Base-by-base conservation (phyloP, 2,113 vertebrate species). In the Amia ocellicauda region DNA sequence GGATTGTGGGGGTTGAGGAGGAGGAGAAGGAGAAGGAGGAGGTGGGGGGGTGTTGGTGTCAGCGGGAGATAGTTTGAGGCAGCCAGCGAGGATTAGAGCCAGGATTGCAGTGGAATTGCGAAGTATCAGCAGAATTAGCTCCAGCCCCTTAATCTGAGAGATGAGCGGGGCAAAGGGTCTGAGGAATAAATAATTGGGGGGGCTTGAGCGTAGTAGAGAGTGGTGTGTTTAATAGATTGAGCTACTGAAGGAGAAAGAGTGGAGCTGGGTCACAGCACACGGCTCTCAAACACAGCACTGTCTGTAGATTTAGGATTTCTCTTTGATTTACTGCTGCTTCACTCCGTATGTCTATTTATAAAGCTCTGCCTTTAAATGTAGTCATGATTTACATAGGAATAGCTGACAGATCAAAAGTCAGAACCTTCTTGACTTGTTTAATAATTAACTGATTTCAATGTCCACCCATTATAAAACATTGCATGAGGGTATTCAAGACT, bases 61-160 rank as follows among this genome's bases (percentile, higher is more conserved):
- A 54, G 66, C 22, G 55, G 60, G 64, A 78, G 76, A 83, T 72
- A 73, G 71, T 83, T 83, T 88, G 86, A 88, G 87, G 72, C 76
- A 79, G 80, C 69, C 74, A 66, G 69, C 28, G 66, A 78, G 85
- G 85, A 88, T 89, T 88, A 87, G 69, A n/a, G 66, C 69, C 14
- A n/a, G 85, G 88, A 90, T 87, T 88, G 88, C 79, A 71, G 26
- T 59, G 76, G 81, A 83, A 82, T 86, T 73, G 78, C 58, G 60
- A 80, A 80, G 79, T 64, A 82, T 85, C 75, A 72, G 80, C 80
- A 87, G 88, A 64, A 87, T 87, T 89, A 86, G 81, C 88, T 72
- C 47, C 72, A 72, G 78, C 80, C 67, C 74, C 78, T 88, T 88
- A 88, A 90, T 87, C 80, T 83, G 73, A 69, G 74, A 81, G 73